Evolutionary conservation across 2,888 invertebrate genomes (phyloP).

Genomic region (Patella caerulea): DNA sequence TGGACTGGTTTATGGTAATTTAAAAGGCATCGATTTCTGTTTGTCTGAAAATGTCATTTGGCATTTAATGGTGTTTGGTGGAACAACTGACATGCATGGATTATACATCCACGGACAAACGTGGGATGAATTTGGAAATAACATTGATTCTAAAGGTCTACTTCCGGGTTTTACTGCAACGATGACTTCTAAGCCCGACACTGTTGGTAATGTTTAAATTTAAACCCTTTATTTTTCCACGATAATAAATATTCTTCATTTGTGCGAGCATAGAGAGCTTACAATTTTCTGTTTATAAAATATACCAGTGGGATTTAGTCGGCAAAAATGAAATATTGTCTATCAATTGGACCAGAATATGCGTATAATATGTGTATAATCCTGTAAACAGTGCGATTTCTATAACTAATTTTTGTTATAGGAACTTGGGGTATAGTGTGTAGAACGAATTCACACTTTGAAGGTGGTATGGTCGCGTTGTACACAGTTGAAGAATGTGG

Average conservation of each 20-base stretch:
- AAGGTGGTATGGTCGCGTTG: conserved; percentile 48
- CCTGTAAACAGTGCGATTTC: too few species aligned
- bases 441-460: conserved; percentile 46
- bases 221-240: too few species aligned
- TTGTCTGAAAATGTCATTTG: conserved; percentile 46
- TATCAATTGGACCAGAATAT: too few species aligned
- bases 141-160: conserved; percentile 37
- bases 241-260: too few species aligned
- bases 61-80: conserved; percentile 43
- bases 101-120: conserved; percentile 46
- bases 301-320: too few species aligned
- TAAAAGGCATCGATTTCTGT: conserved; percentile 50
- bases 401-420: conserved; percentile 22
- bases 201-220: conserved; percentile 17
- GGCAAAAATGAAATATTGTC: too few species aligned
- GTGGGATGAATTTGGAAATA: conserved; percentile 32
- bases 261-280: too few species aligned
- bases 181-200: conserved; percentile 28
- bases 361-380: too few species aligned
- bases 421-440: conserved; percentile 52
- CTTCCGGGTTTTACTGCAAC: conserved; percentile 40
- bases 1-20: conserved; percentile 49
- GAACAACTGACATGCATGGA: conserved; percentile 44
- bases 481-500: conserved; percentile 47
- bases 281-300: too few species aligned